Conservation (phyloP, 2,888 invertebrate species). For the Troilus luridus region DNA sequence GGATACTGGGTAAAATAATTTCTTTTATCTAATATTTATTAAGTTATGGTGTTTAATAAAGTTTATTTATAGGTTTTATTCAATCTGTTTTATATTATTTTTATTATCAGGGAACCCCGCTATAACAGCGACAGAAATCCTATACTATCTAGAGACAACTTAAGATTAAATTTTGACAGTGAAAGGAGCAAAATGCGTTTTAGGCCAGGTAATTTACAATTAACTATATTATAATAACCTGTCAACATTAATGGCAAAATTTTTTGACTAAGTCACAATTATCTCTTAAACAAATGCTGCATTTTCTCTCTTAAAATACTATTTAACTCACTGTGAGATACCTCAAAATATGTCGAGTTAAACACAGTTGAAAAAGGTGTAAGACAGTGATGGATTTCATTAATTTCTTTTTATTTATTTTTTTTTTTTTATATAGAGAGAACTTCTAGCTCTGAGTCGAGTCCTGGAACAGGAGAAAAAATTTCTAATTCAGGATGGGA, state of each 20-base stretch:
- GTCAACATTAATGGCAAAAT: background rate
- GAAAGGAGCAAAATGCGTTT: slow-evolving; percentile 68
- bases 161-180: slow-evolving; percentile 73
- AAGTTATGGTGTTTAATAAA: background rate
- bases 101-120: slow-evolving; percentile 58
- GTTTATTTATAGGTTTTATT: background rate
- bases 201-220: slow-evolving; percentile 67
- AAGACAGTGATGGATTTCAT: background rate
- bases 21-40: background rate
- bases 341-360: too few relatives aligned
- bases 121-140: slow-evolving; percentile 64
- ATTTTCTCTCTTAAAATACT: background rate
- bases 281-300: too few relatives aligned
- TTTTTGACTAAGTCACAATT: background rate
- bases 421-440: slow-evolving; percentile 56
- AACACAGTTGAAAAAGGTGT: too few relatives aligned
- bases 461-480: slow-evolving; percentile 75
- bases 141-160: slow-evolving; percentile 71
- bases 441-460: slow-evolving; percentile 71
- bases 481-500: slow-evolving; percentile 90
- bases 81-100: background rate
- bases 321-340: too few relatives aligned
- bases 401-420: background rate
- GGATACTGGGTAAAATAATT: slow-evolving; percentile 62
- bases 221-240: background rate